Base-by-base conservation (phyloP, 2,113 vertebrate genomes). In the Tupaia tana region DNA sequence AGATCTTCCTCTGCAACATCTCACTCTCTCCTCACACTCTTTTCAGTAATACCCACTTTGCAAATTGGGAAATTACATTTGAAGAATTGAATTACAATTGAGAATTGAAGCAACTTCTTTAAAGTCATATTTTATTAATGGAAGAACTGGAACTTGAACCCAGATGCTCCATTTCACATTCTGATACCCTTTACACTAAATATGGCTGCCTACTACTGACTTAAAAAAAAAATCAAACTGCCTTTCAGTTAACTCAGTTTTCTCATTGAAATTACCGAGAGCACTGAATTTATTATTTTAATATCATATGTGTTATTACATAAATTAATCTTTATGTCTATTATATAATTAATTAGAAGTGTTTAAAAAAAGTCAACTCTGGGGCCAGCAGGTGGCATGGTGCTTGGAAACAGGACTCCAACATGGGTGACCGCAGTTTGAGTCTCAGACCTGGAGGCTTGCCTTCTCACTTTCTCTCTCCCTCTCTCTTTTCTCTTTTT, bases 201-300 rank as follows among this genome's bases (percentile, higher is more conserved):
- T 6, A 31, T 86, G 3, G 11, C 25, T 66, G 25, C 18, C 11
- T 82, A 31, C 19, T 34, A 61, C n/a, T 83, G 54, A 91, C 56
- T 93, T 81, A 13, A 61, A 79, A 90, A 82, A 77, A 5, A 31
- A 79, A 73, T 86, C 69, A 93, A 90, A 89, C n/a, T 93, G n/a
- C 20, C 8, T 81, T 73, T 19, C 1, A 52, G 34, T 89, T 74
- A 86, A 13, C 31, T 75, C 19, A 75, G 6, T 83, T 86, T 2
- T n/a, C 84, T 89, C 43, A 86, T 86, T 89, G 86, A 93, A 88
- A 86, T n/a, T 93, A 25, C n/a, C 54, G 22, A 91, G 22, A 92
- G 54, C 19, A 66, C 24, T 66, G 34, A 43, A 79, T 64, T 69
- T n/a, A 77, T 86, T 91, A 75, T 71, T 91, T 86, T 83, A 75